phyloP scores from a whole-genome alignment of 2,113 vertebrate species.

The Microcebus ravelobensis region DNA sequence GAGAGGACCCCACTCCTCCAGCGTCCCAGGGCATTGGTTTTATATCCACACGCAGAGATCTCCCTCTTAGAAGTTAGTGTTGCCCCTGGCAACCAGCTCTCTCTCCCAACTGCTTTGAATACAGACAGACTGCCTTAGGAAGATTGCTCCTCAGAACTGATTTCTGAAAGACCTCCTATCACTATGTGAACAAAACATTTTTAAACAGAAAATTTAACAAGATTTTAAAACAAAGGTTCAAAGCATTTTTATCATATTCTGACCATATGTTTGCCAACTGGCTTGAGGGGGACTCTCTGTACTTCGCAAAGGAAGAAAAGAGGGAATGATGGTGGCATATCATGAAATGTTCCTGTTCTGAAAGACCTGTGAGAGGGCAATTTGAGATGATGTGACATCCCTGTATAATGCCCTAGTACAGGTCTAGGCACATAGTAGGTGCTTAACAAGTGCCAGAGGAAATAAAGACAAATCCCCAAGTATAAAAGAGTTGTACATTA shows the following conservation, averaged over 20 bases:
- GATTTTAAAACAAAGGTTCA: constrained; percentile 77
- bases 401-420: not conserved
- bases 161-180: constrained; percentile 71
- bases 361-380: not conserved
- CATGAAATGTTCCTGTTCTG: not conserved
- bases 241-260: constrained; percentile 62
- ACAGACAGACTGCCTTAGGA: constrained; percentile 67
- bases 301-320: constrained; percentile 30
- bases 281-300: constrained; percentile 45
- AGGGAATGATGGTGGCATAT: not conserved
- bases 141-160: constrained; percentile 60
- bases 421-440: not conserved
- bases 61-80: constrained; percentile 76
- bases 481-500: not conserved
- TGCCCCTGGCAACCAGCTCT: constrained; percentile 80
- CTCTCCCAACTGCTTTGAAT: constrained; percentile 76
- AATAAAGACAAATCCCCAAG: not conserved
- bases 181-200: constrained; percentile 73
- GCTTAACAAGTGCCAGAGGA: not conserved
- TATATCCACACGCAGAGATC: constrained; percentile 62
- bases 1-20: constrained; percentile 36
- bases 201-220: constrained; percentile 78
- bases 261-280: constrained; percentile 42
- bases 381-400: not conserved
- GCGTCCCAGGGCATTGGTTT: constrained; percentile 59